Evolutionary conservation across 2,113 vertebrate genomes (phyloP).

Genomic region (Cebidichthys violaceus): DNA sequence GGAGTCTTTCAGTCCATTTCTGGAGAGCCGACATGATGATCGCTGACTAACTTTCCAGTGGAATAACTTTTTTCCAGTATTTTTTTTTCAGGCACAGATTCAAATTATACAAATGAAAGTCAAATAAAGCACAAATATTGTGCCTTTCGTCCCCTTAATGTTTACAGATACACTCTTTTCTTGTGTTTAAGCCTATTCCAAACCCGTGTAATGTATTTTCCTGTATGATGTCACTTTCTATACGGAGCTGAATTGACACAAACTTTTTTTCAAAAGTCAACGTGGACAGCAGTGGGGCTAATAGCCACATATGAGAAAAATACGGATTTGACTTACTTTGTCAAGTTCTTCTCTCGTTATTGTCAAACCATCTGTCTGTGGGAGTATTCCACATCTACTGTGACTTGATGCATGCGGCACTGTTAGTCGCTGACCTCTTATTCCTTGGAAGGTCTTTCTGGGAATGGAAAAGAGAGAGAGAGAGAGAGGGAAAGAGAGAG

Average conservation of each 20-base stretch:
- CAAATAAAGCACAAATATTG: background rate
- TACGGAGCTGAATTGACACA: conserved; percentile 9
- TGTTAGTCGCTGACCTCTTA: conserved; percentile 65
- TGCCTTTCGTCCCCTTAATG: background rate
- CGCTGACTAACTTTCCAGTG: background rate
- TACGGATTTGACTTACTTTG: conserved; percentile 71
- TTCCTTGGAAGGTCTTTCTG: conserved; percentile 68
- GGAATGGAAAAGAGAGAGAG: conserved; percentile 55
- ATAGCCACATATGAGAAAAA: conserved; percentile 28
- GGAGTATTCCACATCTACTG: conserved; percentile 74
- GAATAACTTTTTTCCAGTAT: background rate
- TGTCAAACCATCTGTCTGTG: conserved; percentile 65
- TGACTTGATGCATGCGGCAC: conserved; percentile 41
- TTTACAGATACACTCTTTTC: background rate
- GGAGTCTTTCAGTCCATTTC: background rate
- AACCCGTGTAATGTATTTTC: background rate
- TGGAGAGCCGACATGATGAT: background rate
- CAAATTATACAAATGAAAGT: background rate
- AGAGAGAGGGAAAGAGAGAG: conserved; percentile 38
- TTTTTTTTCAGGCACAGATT: background rate
- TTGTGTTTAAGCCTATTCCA: background rate
- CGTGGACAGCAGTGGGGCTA: background rate
- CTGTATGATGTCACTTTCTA: conserved; percentile 6
- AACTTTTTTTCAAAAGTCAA: conserved; percentile 18
- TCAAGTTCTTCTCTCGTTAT: conserved; percentile 43